These are phyloP conservation scores for Drosophila carrolli DNA, from an alignment of 1,140 invertebrate species.

Conservation along the genomic window DNA sequence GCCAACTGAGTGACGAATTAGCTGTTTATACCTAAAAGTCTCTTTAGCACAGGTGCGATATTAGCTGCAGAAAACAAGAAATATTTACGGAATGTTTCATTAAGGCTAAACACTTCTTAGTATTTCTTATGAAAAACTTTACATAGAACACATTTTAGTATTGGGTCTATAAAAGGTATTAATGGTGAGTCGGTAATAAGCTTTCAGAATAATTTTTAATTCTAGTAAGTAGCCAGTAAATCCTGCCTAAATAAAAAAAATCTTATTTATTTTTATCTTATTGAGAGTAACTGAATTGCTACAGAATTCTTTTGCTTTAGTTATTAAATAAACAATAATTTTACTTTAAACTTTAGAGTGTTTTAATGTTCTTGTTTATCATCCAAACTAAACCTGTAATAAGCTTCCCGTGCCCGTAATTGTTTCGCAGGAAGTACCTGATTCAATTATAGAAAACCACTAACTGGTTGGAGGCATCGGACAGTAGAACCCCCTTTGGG, in stretches of 20 bases:
- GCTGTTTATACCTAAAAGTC: constrained; percentile 64
- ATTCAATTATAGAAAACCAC: constrained; percentile 45
- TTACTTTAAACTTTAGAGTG: background rate
- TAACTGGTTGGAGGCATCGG: constrained; percentile 2
- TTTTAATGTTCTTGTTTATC: constrained; percentile 5
- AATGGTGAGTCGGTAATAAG: too few relatives aligned
- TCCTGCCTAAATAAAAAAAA: too few relatives aligned
- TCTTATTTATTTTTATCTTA: too few relatives aligned
- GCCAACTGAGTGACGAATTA: constrained; percentile 71
- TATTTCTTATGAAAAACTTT: too few relatives aligned
- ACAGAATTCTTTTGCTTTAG: too few relatives aligned
- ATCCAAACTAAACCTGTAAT: constrained; percentile 5
- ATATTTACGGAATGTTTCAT: too few relatives aligned
- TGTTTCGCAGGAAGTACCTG: constrained; percentile 16
- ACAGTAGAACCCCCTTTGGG: constrained; percentile 9
- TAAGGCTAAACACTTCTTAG: too few relatives aligned
- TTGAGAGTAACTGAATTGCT: too few relatives aligned
- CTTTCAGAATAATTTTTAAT: too few relatives aligned
- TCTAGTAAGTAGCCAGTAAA: too few relatives aligned
- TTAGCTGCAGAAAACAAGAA: constrained; percentile 10
- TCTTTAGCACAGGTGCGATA: constrained; percentile 28
- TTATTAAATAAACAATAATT: background rate
- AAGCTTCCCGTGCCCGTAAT: constrained; percentile 17
- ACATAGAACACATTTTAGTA: too few relatives aligned
- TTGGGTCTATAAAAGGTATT: too few relatives aligned